phyloP scores from a whole-genome alignment of 2,797 vertebrate genomes.

The Acrocephalus scirpaceus region DNA sequence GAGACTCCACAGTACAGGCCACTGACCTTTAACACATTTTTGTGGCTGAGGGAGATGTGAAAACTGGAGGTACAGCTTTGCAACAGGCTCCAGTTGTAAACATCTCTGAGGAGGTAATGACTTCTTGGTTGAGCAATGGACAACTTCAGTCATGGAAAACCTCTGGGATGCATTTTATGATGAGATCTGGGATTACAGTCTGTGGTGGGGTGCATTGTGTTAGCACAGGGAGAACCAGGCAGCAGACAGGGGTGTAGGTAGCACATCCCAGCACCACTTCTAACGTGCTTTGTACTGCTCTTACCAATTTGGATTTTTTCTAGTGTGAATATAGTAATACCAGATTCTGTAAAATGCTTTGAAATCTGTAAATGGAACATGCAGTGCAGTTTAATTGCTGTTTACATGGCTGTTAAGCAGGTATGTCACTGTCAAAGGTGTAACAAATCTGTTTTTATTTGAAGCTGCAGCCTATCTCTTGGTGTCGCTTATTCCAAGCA shows the following conservation, averaged over 20 bases:
- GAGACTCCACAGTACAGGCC: neutral
- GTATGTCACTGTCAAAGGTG: neutral
- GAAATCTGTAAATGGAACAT: neutral
- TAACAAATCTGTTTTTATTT: slow-evolving; percentile 62
- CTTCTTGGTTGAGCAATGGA: neutral
- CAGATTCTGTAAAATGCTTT: neutral
- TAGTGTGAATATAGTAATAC: neutral
- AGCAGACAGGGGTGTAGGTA: neutral
- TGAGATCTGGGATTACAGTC: neutral
- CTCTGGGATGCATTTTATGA: neutral
- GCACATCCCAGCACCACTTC: neutral
- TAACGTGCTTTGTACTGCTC: neutral
- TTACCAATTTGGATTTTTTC: neutral
- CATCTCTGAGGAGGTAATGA: neutral
- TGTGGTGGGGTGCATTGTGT: neutral
- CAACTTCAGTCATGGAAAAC: neutral
- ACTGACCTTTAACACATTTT: neutral
- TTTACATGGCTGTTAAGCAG: slow-evolving; percentile 1
- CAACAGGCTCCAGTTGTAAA: neutral
- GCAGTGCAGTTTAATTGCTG: neutral
- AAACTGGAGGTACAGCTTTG: neutral
- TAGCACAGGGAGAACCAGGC: neutral
- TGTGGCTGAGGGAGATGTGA: neutral
- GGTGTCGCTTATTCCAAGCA: slow-evolving; percentile 98
- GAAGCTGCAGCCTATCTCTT: slow-evolving; percentile 97